Conservation (phyloP, 1,140 invertebrate species). For the Dendroctonus ponderosae region DNA sequence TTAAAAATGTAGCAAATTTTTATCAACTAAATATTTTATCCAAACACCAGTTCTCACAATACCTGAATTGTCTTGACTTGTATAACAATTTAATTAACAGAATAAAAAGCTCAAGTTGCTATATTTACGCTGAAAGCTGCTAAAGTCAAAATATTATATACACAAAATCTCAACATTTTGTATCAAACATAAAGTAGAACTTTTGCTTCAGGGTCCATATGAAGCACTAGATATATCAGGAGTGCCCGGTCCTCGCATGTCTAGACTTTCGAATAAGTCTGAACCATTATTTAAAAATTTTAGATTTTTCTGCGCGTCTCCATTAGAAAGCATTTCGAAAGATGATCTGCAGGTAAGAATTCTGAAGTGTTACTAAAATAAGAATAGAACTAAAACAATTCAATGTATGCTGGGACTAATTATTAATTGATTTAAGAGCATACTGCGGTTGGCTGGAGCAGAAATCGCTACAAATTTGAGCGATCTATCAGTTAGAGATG, state of each 20-base stretch:
- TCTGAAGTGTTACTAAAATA: background rate
- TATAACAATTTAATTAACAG: too few species aligned
- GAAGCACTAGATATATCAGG: conserved; percentile 46
- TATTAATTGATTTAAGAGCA: conserved; percentile 38
- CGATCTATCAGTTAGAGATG: conserved; percentile 36
- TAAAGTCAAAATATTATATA: background rate
- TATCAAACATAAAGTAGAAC: background rate
- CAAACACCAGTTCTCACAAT: too few species aligned
- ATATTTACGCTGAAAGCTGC: too few species aligned
- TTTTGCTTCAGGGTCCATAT: conserved; percentile 42
- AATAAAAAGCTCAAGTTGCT: too few species aligned
- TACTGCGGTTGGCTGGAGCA: conserved; percentile 40
- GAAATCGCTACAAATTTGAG: conserved; percentile 35
- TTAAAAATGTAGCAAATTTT: too few species aligned
- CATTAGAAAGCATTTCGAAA: conserved; percentile 38
- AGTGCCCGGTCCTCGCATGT: conserved; percentile 40
- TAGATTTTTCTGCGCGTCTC: conserved; percentile 40
- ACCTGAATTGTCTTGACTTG: too few species aligned
- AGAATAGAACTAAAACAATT: too few species aligned
- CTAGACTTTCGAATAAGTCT: conserved; percentile 35
- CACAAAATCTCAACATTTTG: background rate
- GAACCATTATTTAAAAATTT: conserved; percentile 44
- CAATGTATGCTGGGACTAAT: background rate
- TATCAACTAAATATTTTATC: too few species aligned
- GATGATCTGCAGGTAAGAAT: conserved; percentile 43